A percentile compares a stretch with the other conserved stretches of the same genome.
phyloP scores from a whole-genome alignment of 2,113 vertebrate species.

The zebrafish (Danio rerio) region GRCz12tu NC_133179.1:26043501-26044000 shows the following conservation, averaged over 20 bases:
- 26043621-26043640: neutral
- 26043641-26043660: neutral
- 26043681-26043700: too few relatives aligned
- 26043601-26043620: neutral
- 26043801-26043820: neutral
- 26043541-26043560: too few relatives aligned
- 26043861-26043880: too few relatives aligned
- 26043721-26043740: too few relatives aligned
- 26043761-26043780: too few relatives aligned
- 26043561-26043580: too few relatives aligned
- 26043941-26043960: conserved; percentile 10
- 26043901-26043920: neutral
- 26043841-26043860: too few relatives aligned
- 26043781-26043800: neutral
- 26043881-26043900: neutral
- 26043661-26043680: neutral
- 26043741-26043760: too few relatives aligned
- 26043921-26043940: neutral
- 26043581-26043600: neutral
- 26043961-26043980: conserved; percentile 25
- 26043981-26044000: neutral
- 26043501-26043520: too few relatives aligned
- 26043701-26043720: too few relatives aligned
- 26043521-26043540: too few relatives aligned
- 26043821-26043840: too few relatives aligned